Percentiles rank a stretch among this genome's conserved stretches.
Conservation (phyloP, 2,797 vertebrate genomes). For the Phrynocephalus vlangalii region DNA sequence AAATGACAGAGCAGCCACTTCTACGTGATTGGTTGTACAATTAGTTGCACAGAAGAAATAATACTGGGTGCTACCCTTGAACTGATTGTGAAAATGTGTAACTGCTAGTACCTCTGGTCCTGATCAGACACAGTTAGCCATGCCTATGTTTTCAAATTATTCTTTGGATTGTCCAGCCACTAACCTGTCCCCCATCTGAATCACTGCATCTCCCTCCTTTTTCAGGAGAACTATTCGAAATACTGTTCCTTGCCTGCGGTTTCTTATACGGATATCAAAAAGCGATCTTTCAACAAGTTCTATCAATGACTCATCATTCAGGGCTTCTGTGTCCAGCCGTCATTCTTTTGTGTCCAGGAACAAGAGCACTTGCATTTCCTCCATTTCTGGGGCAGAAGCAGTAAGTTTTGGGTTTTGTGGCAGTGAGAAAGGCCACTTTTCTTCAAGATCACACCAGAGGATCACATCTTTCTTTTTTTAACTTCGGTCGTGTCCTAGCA, state of each 20-base stretch:
- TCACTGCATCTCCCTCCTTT: not conserved
- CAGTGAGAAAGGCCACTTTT: not conserved
- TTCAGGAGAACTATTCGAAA: slow-evolving; percentile 75
- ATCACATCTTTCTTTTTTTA: too few relatives aligned
- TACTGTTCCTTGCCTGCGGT: slow-evolving; percentile 75
- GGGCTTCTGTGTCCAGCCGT: slow-evolving; percentile 71
- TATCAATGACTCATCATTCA: slow-evolving; percentile 72
- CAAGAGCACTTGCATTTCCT: slow-evolving; percentile 68
- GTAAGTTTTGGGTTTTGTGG: slow-evolving; percentile 64
- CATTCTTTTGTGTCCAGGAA: slow-evolving; percentile 65
- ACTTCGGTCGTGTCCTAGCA: too few relatives aligned
- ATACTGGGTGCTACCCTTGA: too few relatives aligned
- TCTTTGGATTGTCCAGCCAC: accelerated
- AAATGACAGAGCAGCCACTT: too few relatives aligned
- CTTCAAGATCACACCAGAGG: too few relatives aligned
- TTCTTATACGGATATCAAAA: slow-evolving; percentile 68
- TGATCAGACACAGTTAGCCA: too few relatives aligned
- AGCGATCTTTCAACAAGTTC: slow-evolving; percentile 70
- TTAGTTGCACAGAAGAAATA: too few relatives aligned
- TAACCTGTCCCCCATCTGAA: not conserved
- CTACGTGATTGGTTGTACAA: too few relatives aligned
- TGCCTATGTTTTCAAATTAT: not conserved
- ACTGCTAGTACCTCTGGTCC: too few relatives aligned
- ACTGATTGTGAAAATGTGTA: too few relatives aligned
- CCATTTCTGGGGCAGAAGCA: slow-evolving; percentile 69